These are phyloP conservation scores for Alligator sinensis DNA, from an alignment of 2,113 vertebrate species.

Conservation along the genomic window DNA sequence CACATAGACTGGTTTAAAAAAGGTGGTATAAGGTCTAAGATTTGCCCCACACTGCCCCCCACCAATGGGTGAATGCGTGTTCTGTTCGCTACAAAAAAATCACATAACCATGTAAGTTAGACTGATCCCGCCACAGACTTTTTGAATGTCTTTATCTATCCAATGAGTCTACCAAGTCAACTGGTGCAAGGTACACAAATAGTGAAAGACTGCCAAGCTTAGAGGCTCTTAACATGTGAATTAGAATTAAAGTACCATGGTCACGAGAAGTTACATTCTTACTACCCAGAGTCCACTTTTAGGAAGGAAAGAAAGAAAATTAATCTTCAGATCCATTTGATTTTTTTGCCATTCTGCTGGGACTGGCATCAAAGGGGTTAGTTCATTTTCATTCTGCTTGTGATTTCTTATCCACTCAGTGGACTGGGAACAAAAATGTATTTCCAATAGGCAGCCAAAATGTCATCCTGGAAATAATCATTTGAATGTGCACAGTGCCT, in stretches of 20 bases:
- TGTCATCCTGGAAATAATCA: background rate
- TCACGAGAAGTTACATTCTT: background rate
- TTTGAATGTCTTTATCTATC: background rate
- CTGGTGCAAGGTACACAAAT: background rate
- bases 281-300: background rate
- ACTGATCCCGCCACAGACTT: no score
- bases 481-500: rapidly evolving
- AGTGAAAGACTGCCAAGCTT: rapidly evolving
- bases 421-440: background rate
- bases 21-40: no score
- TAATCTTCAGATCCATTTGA: background rate
- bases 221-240: background rate
- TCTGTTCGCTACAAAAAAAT: no score
- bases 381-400: background rate
- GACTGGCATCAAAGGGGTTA: background rate
- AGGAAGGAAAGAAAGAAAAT: background rate
- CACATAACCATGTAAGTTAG: no score
- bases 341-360: background rate
- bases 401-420: background rate
- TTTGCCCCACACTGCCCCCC: no score
- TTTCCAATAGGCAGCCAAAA: background rate
- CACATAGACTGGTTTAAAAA: no score
- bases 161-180: background rate
- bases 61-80: no score
- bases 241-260: background rate